Evolutionary conservation across 2,113 vertebrate species (phyloP).

Genomic region (Albula goreensis): DNA sequence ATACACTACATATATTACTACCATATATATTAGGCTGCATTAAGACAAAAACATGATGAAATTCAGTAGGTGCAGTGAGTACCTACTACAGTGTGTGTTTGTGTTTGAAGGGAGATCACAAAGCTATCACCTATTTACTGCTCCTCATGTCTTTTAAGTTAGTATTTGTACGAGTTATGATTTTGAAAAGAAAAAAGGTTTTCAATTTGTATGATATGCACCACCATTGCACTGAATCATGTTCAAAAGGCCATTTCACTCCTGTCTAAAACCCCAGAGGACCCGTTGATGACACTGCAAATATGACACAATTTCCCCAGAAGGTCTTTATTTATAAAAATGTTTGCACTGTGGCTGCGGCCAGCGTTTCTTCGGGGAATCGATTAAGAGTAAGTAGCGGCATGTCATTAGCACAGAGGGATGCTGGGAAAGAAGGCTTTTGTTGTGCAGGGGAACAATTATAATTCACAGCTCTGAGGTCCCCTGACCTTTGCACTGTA

Average conservation of each 20-base stretch:
- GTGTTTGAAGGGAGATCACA: background rate
- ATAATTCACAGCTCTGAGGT: conserved; percentile 63
- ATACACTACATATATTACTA: background rate
- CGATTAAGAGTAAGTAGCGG: conserved; percentile 70
- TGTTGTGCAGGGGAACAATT: conserved; percentile 66
- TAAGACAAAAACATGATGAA: background rate
- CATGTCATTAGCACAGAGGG: conserved; percentile 71
- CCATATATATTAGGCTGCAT: background rate
- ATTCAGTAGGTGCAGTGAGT: background rate
- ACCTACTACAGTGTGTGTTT: background rate
- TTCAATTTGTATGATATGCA: background rate
- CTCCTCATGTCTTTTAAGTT: background rate
- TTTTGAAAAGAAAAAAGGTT: too few relatives aligned
- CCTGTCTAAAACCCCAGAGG: background rate
- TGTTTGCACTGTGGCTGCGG: too few relatives aligned
- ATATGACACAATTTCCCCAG: background rate
- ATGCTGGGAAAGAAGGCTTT: conserved; percentile 64
- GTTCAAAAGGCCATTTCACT: background rate
- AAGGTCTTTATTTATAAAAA: too few relatives aligned
- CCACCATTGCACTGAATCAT: background rate
- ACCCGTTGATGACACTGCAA: background rate
- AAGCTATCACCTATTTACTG: background rate
- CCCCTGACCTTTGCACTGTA: conserved; percentile 67
- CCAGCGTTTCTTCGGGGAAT: conserved; percentile 60
- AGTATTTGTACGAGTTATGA: background rate